Base-by-base conservation (phyloP, 92 coral and sea anemone genomes). In the Heliopora coerulea region DNA sequence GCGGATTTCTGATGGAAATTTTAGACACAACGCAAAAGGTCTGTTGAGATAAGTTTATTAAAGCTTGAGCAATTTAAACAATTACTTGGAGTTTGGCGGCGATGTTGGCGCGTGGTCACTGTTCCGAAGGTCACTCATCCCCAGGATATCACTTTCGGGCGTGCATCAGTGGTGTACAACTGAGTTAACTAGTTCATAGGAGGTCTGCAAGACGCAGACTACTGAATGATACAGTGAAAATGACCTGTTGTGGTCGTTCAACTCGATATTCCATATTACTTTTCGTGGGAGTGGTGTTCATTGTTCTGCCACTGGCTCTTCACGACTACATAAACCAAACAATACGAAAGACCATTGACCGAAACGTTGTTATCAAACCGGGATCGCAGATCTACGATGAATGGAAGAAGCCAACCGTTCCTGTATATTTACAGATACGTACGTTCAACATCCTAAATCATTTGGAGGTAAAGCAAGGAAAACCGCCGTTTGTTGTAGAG, bases 361-460 rank as follows among this genome's bases (percentile, higher is more conserved):
- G 77, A 17, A 76, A 83, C n/a, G 67, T 92, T 32, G 88, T 83
- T 7, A 86, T 92, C 8, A 78, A 70, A 40, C 96, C 97, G 0
- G 80, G 72, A 56, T 85, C 96, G 6, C 72, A 75, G 19, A 81
- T 81, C 52, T 83, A 74, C 35, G 79, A 86, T 12, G 82, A 91
- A 9, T 92, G 97, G 97, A 65, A 54, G 30, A 58, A 65, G 30
- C 97, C 97, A 7, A 68, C 84, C 1, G 79, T 85, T 0, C 90
- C 97, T 0, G 83, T 92, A 17, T 92, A 89, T 49, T 50, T 89
- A 70, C 90, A 87, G 72, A 87, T 89, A 79, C 85, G 80, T 64
- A 31, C 88, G 13, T 92, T 92, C 58, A 62, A 65, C 68, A 67
- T 92, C 2, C 64, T 54, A 15, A 92, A 92, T 79, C 58, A 62